These are phyloP conservation scores for Danio aesculapii DNA, from an alignment of 2,797 vertebrate species.

Conservation along the genomic window DNA sequence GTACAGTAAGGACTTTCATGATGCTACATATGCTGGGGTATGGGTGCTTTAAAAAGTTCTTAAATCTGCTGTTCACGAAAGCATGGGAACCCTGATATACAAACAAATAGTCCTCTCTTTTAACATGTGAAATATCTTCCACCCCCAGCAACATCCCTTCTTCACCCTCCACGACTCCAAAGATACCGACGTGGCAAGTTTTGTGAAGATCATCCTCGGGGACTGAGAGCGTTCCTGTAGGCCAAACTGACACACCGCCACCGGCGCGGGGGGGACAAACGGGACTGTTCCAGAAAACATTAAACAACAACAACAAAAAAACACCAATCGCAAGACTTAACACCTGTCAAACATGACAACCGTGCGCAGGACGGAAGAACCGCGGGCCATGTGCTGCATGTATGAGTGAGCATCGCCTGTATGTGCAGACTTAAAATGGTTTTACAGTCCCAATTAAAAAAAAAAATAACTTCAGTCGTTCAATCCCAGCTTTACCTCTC, in stretches of 20 bases:
- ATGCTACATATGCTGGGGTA: too few relatives aligned
- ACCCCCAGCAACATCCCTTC: conserved; percentile 90
- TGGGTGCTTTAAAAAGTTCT: too few relatives aligned
- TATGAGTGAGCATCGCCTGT: conserved; percentile 16
- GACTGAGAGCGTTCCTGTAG: conserved; percentile 78
- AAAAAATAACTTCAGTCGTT: conserved; percentile 1
- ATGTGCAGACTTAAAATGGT: conserved; percentile 46
- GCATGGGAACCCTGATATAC: too few relatives aligned
- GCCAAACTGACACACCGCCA: conserved; percentile 24
- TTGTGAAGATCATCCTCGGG: conserved; percentile 93
- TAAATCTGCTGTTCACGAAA: too few relatives aligned
- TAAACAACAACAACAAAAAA: conserved; percentile 18
- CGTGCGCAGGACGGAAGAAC: not conserved
- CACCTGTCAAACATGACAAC: conserved; percentile 63
- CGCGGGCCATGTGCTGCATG: not conserved
- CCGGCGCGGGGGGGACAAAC: conserved; percentile 9
- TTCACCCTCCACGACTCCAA: conserved; percentile 94
- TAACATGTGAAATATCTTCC: conserved; percentile 24
- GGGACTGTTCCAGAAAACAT: conserved; percentile 59
- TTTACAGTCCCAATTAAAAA: conserved; percentile 42
- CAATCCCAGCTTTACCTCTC: conserved; percentile 37
- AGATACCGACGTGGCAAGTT: conserved; percentile 95
- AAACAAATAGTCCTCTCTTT: not conserved
- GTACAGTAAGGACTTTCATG: too few relatives aligned
- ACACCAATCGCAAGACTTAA: conserved; percentile 61